Evolutionary conservation across 2,888 invertebrate genomes (phyloP).

Genomic region (Eretmocerus hayati): DNA sequence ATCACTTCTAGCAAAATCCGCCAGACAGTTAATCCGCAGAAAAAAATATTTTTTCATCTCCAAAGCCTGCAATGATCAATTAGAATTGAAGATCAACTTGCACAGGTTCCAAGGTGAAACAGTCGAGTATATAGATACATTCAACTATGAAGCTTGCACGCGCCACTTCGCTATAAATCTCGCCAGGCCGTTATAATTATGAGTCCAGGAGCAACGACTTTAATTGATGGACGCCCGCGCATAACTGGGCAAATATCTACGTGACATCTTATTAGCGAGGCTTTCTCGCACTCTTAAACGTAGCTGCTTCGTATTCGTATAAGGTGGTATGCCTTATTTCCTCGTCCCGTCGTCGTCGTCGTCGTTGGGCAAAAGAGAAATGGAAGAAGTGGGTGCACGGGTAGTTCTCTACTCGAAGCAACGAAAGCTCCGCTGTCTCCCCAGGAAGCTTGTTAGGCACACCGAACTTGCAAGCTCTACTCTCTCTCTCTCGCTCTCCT

Average conservation of each 20-base stretch:
- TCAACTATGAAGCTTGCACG: background rate
- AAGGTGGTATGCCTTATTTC: background rate
- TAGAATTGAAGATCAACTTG: no score
- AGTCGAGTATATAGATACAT: background rate
- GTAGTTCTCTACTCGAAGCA: no score
- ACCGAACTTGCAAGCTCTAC: conserved; percentile 29
- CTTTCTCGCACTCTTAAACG: background rate
- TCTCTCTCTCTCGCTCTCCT: conserved; percentile 26
- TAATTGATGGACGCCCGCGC: conserved; percentile 12
- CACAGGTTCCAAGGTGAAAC: no score
- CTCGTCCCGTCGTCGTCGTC: background rate
- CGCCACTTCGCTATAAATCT: conserved; percentile 6
- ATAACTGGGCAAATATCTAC: conserved; percentile 4
- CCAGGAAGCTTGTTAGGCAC: conserved; percentile 48
- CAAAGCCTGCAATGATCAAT: no score
- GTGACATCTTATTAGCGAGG: conserved; percentile 6
- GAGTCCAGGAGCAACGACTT: conserved; percentile 2
- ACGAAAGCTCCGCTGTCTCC: conserved; percentile 37
- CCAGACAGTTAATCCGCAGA: no score
- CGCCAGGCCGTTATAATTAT: conserved; percentile 6
- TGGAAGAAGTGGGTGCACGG: background rate
- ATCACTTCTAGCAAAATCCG: no score
- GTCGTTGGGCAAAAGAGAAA: background rate
- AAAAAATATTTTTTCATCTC: no score
- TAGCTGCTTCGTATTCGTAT: no score